Percentiles rank a stretch among this genome's conserved stretches.
These are phyloP conservation scores for Plemyria rubiginata DNA, from an alignment of 2,888 invertebrate genomes.

Conservation along the genomic window DNA sequence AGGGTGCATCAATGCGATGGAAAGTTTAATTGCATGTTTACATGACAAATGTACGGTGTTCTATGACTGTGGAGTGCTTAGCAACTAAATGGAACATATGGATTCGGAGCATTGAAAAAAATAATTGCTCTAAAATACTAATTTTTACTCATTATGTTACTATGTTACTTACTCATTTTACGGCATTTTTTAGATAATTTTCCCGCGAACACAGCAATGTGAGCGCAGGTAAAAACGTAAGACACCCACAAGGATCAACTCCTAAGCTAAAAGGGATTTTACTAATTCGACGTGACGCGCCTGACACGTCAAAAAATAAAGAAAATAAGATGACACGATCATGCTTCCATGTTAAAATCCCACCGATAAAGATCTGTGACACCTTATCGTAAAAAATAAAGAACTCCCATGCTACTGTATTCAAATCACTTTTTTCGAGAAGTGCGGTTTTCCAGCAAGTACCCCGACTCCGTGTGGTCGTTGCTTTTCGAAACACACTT, in stretches of 20 bases:
- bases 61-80: conserved; percentile 8
- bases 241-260: conserved; percentile 69
- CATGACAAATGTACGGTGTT: conserved; percentile 65
- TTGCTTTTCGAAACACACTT: conserved; percentile 49
- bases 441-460: conserved; percentile 69
- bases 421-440: conserved; percentile 71
- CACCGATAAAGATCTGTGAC: conserved; percentile 82
- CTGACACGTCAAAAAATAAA: conserved; percentile 68
- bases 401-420: conserved; percentile 77
- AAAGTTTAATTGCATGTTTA: conserved; percentile 74
- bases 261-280: conserved; percentile 73
- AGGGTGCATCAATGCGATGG: conserved; percentile 60
- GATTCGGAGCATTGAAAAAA: background rate
- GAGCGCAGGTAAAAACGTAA: conserved; percentile 51
- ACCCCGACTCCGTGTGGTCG: conserved; percentile 74
- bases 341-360: conserved; percentile 79
- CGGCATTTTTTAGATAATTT: no score
- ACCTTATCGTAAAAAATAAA: conserved; percentile 65
- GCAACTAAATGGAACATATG: background rate
- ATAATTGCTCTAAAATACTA: no score
- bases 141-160: no score
- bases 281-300: conserved; percentile 80
- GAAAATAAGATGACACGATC: conserved; percentile 67
- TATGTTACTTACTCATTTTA: no score
- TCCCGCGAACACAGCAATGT: conserved; percentile 23